Conservation (phyloP, 2,113 vertebrate species). For the Apistogramma diplotaenia region DNA sequence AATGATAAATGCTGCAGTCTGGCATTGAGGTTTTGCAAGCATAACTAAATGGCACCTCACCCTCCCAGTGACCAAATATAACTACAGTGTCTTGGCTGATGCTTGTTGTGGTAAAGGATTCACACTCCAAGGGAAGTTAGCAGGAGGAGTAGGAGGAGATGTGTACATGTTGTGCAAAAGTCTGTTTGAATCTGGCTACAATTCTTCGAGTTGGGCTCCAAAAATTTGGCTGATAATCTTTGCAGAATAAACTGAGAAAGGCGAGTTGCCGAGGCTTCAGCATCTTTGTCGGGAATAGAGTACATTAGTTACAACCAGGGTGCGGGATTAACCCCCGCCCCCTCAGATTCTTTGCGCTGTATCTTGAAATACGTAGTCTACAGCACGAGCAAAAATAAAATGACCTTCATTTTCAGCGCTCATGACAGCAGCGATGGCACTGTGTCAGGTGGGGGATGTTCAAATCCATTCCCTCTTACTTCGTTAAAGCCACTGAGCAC, state of each 20-base stretch:
- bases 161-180: slow-evolving; percentile 37
- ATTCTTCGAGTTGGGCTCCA: not conserved
- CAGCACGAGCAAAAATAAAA: not conserved
- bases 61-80: slow-evolving; percentile 31
- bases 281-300: not conserved
- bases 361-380: not conserved
- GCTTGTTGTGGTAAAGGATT: slow-evolving; percentile 36
- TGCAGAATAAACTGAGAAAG: not conserved
- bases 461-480: not conserved
- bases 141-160: slow-evolving; percentile 32
- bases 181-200: slow-evolving; percentile 24
- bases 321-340: not conserved
- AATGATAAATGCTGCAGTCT: slow-evolving; percentile 19
- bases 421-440: not conserved
- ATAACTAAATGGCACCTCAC: slow-evolving; percentile 1
- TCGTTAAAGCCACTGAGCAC: not conserved
- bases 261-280: not conserved
- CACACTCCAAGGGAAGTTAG: slow-evolving; percentile 38
- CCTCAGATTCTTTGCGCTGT: not conserved
- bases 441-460: not conserved
- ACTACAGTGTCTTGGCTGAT: slow-evolving; percentile 17
- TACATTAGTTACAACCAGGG: not conserved
- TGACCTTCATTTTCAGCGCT: not conserved
- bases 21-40: slow-evolving; percentile 11
- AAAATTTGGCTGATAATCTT: not conserved